Evolutionary conservation across 2,888 invertebrate genomes (phyloP).

Genomic region (Drosophila neonasuta): DNA sequence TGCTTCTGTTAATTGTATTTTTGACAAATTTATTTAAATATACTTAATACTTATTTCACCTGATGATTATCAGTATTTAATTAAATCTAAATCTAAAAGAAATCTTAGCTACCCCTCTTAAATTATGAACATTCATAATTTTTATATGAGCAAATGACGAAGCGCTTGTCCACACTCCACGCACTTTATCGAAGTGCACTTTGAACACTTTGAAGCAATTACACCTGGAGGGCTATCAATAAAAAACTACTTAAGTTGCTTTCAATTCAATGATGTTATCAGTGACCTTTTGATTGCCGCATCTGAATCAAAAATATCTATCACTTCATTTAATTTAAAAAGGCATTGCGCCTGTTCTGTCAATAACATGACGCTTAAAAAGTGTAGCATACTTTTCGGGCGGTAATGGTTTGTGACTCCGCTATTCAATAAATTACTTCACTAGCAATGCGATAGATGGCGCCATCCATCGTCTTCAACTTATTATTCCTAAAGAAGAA

Average conservation of each 20-base stretch:
- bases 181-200: conserved; percentile 10
- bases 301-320: not conserved
- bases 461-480: conserved; percentile 8
- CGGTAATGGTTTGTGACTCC: conserved; percentile 11
- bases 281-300: not conserved
- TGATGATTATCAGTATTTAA: not conserved
- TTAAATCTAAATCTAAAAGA: not conserved
- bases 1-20: no score
- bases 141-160: not conserved
- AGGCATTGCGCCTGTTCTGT: not conserved
- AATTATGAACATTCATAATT: not conserved
- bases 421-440: not conserved
- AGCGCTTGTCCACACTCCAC: not conserved
- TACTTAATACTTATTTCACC: not conserved
- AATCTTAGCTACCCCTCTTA: no score
- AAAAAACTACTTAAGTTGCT: conserved; percentile 3
- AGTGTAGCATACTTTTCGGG: conserved; percentile 8
- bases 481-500: not conserved
- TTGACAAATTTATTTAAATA: no score
- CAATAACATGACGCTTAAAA: not conserved
- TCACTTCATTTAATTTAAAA: not conserved
- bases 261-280: conserved; percentile 4
- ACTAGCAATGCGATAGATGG: conserved; percentile 1
- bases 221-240: not conserved
- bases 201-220: conserved; percentile 3